These are phyloP conservation scores for Daphoenositta chrysoptera DNA, from an alignment of 2,113 vertebrate genomes.

Conservation along the genomic window DNA sequence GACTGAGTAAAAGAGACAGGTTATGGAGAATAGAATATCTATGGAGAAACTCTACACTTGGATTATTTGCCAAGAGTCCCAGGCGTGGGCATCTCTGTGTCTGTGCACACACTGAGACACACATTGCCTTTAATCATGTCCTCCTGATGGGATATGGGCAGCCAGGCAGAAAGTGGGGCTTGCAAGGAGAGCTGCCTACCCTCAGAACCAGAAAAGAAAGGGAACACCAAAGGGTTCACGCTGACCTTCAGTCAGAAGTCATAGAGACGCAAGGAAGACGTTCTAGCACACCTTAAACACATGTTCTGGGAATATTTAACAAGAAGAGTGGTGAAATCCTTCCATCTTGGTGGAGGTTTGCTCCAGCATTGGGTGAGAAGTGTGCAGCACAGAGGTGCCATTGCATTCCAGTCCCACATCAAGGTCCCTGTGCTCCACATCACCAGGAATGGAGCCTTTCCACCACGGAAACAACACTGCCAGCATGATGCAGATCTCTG, in stretches of 20 bases:
- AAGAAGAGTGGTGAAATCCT: neutral
- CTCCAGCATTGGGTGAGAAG: neutral
- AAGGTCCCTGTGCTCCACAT: neutral
- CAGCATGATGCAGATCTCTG: neutral
- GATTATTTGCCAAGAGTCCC: neutral
- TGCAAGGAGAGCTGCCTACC: neutral
- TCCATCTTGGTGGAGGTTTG: neutral
- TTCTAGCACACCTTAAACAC: neutral
- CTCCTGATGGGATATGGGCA: neutral
- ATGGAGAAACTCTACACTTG: neutral
- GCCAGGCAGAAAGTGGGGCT: neutral
- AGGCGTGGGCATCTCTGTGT: neutral
- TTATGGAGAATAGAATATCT: neutral
- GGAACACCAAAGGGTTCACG: neutral
- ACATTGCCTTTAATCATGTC: neutral
- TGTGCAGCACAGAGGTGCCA: neutral
- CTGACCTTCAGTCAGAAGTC: neutral
- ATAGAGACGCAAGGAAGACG: neutral
- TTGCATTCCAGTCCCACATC: neutral
- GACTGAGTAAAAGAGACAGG: neutral
- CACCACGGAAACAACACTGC: neutral
- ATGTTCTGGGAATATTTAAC: neutral
- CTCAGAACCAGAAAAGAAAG: neutral
- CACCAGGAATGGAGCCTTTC: neutral
- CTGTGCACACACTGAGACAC: neutral